Evolutionary conservation across 30 jellyfish, hydroid and myxozoan genomes (phyloP), one percentile per base, ranked within the genome.

Genomic region (Chrysaora quinquecirrha): DNA sequence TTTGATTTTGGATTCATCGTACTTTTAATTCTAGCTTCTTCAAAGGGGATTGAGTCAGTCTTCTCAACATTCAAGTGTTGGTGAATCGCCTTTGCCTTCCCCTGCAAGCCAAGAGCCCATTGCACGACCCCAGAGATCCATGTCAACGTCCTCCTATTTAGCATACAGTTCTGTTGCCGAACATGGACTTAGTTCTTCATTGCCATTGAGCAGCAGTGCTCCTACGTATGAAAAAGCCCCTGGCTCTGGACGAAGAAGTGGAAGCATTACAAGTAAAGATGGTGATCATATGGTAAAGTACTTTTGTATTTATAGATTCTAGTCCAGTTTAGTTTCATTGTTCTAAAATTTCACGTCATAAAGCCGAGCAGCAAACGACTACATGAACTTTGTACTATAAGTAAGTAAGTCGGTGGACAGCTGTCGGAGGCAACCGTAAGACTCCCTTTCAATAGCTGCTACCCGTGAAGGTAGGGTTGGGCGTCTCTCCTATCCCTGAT

Each of bases 181-280:
- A 52, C 81, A 87, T 69, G 96, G 96, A 10, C 75, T 86, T 14
- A 52, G 76, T 48, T 7, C 90, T 1, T 64, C 64, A 60, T 34
- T 66, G 20, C 90, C 93, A 10, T 66, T 94, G 74, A 87, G 99
- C 71, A 87, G 94, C 25, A 87, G 96, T 78, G 96, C 93, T 16
- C 99, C 99, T 1, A 58, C 96, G 68, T 94, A 94, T 73, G 99
- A 94, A 66, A 94, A 94, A 86, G 99, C 99, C 21, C 99, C 99
- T 20, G 99, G 99, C 10, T 94, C 99, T 28, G 99, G 99, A 0
- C 30, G 99, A 48, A 85, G 99, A 30, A 94, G 99, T 78, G 84
- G 92, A 6, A 82, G 92, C 58, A 69, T 82, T 3, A 94, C 89
- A n/a, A 94, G 99, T 78, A 84, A 95, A 48, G 99, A 94, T 70